Evolutionary conservation across 2,797 vertebrate genomes (phyloP), one percentile per base, ranked within the genome.

Genomic region (Epinephelus coioides): DNA sequence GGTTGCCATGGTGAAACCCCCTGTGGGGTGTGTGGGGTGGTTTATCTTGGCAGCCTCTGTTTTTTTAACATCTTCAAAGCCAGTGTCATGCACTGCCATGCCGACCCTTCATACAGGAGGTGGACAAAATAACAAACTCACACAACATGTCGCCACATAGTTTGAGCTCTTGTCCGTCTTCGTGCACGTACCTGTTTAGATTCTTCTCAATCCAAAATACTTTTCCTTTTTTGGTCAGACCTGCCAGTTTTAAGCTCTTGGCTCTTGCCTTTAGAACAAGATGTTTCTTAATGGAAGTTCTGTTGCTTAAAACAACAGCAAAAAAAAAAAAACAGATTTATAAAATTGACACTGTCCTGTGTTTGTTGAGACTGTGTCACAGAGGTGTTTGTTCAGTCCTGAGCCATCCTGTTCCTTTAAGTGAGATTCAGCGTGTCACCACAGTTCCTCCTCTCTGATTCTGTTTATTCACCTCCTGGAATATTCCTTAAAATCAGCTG

Each of bases 1-100:
- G 25, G 92, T 94, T 90, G 79, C 79, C 86, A 82, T 89, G 88
- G 90, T 47, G 61, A 91, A 53, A 2, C 72, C 57, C 77, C 72
- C 53, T 21, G 13, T 43, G 61, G 88, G 61, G n/a, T n/a, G 6
- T 61, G 7, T 34, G 51, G 11, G n/a, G 14, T 27, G 38, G 56
- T 59, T 76, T 60, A 55, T 72, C 70, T 61, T 57, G 54, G 54
- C 67, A 51, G 21, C 56, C 59, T 67, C 63, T 55, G 40, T 60
- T 54, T 40, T 54, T 57, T 38, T 3, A 63, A 68, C 59, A 44
- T 38, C 47, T 4, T 51, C 46, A 44, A 17, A 66, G 19, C 34
- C 68, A 9, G 0, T 6, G 44, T 2, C 1, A 9, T 0, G 18
- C 11, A 2, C 51, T 23, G 57, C 47, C 18, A 18, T 49, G 40